Base-by-base conservation (phyloP, 2,113 vertebrate species). In the Polypterus bichir region DNA sequence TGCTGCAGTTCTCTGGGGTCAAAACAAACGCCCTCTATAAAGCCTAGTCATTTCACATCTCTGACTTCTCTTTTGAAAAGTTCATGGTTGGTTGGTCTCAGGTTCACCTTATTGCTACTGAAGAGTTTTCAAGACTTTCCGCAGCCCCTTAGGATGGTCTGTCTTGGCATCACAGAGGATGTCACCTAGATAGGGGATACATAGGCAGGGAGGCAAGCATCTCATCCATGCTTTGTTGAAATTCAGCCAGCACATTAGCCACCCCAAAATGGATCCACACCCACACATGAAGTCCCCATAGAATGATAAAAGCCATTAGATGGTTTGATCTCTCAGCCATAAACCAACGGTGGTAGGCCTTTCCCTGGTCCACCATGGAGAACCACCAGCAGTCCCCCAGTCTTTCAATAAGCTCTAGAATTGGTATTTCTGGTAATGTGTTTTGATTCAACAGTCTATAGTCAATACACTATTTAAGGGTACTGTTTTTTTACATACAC, bases 341-440 rank as follows among this genome's bases (percentile, higher is more conserved):
- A 47, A 61, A 61, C 3, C 60, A 44, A 3, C 4, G 6, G 46
- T 61, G 60, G 48, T 54, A 54, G 10, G 60, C 60, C 46, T 61
- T 61, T 47, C 6, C 60, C 60, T 61, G 60, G 48, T 61, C 45
- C 48, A 61, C 7, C 57, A 61, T 46, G 9, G 60, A 61, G 48
- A 61, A 61, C 5, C 4, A 61, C 9, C 3, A 47, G 10, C 49
- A 9, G n/a, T 47, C 60, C 8, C 45, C 45, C 46, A 61, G 48
- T 3, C n/a, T 27, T 3, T 59, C 44, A 9, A 46, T 4, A 46
- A 45, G 4, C 11, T 59, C 59, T 45, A 44, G 3, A 9, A 59
- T 45, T 27, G 5, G 59, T 49, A 4, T 47, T 44, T 61, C 60
- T 47, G 60, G 9, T 61, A 10, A n/a, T 7, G 60, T 61, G 9